A percentile compares a stretch with the other conserved stretches of the same genome.
Evolutionary conservation across 2,113 vertebrate genomes (phyloP).

Genomic region (Hyaena hyaena): DNA sequence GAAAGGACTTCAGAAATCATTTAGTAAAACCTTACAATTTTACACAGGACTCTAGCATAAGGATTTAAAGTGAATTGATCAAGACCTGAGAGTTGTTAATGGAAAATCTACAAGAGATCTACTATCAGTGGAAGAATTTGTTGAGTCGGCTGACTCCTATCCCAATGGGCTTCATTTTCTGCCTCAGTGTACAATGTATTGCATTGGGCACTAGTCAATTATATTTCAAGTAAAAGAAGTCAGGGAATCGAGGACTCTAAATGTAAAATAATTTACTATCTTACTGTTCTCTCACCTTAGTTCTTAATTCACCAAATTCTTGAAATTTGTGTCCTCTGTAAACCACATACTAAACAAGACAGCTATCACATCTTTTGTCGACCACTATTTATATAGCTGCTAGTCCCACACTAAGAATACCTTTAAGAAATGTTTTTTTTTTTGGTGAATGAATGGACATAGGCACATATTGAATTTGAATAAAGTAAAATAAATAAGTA

Average conservation of each 20-base stretch:
- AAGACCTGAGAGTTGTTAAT: background rate
- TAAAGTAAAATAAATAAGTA: background rate
- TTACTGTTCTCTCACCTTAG: background rate
- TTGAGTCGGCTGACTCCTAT: background rate
- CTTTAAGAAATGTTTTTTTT: background rate
- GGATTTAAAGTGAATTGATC: background rate
- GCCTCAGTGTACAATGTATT: background rate
- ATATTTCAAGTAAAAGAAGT: background rate
- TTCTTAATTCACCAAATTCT: background rate
- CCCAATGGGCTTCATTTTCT: background rate
- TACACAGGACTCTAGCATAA: background rate
- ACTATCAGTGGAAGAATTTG: background rate
- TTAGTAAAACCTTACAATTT: background rate
- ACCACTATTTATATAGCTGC: background rate
- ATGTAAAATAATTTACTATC: background rate
- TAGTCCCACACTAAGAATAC: background rate
- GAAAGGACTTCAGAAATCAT: background rate
- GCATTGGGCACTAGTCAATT: background rate
- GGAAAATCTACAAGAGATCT: background rate
- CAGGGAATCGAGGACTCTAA: background rate
- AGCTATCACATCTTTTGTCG: background rate
- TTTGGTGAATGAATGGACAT: background rate
- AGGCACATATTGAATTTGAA: background rate
- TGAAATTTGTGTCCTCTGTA: background rate
- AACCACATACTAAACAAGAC: background rate